phyloP scores from a whole-genome alignment of 2,888 invertebrate species.

The Eristalinus aeneus region DNA sequence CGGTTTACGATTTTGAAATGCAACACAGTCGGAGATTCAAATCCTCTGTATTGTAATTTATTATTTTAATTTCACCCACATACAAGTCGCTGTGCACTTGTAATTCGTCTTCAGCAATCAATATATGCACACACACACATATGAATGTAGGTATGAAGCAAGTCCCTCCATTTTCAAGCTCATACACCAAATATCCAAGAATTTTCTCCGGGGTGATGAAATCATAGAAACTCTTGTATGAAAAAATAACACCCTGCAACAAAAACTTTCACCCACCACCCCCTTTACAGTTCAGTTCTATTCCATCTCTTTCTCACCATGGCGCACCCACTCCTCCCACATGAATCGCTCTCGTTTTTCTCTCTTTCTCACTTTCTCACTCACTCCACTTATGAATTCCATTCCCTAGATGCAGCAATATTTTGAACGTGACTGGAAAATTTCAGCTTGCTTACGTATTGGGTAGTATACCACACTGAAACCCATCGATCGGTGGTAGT shows the following conservation, averaged over 20 bases:
- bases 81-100: not conserved
- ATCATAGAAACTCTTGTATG: constrained; percentile 33
- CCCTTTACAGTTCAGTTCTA: constrained; percentile 14
- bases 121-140: not conserved
- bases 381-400: constrained; percentile 13
- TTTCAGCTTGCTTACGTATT: constrained; percentile 44
- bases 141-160: not conserved
- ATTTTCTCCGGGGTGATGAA: constrained; percentile 31
- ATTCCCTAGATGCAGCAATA: constrained; percentile 9
- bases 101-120: not conserved
- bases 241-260: constrained; percentile 27
- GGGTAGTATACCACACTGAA: constrained; percentile 11
- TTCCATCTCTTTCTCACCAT: not conserved
- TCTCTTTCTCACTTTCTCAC: not conserved
- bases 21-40: not conserved
- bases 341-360: not conserved
- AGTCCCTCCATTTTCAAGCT: not conserved
- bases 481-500: constrained; percentile 59
- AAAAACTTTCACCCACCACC: constrained; percentile 53
- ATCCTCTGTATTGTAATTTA: not conserved
- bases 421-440: constrained; percentile 62
- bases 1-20: not conserved
- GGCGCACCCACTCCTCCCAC: constrained; percentile 10
- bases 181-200: constrained; percentile 5
- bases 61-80: not conserved